Conservation (phyloP, 2,113 vertebrate species). For the Lamprologus lemairii region DNA sequence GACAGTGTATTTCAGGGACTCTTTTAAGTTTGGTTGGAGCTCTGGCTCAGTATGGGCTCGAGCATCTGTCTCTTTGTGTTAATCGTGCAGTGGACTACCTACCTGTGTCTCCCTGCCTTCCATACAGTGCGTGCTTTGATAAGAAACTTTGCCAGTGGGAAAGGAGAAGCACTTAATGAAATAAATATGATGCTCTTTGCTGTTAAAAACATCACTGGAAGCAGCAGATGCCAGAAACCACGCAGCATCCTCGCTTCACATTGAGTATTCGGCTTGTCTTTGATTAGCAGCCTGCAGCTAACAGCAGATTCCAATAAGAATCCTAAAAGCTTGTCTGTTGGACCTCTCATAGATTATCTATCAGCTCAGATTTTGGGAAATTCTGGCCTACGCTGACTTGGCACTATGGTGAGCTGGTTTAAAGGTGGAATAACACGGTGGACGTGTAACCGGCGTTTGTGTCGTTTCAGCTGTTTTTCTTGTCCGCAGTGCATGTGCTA, state of each 20-base stretch:
- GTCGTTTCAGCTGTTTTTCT: constrained; percentile 23
- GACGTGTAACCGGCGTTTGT: background rate
- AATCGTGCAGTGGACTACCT: background rate
- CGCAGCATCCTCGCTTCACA: background rate
- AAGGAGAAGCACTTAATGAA: background rate
- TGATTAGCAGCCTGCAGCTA: background rate
- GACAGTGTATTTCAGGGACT: background rate
- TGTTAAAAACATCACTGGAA: background rate
- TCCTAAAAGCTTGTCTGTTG: background rate
- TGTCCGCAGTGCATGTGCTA: background rate
- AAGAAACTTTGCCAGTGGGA: background rate
- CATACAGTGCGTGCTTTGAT: background rate
- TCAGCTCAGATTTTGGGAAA: background rate
- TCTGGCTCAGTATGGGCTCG: background rate
- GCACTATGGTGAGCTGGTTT: background rate
- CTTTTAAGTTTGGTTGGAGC: background rate
- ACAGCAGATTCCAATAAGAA: background rate
- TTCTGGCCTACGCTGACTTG: background rate
- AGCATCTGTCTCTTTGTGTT: constrained; percentile 2
- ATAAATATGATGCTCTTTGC: constrained; percentile 8
- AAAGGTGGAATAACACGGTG: background rate
- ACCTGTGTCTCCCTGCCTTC: background rate
- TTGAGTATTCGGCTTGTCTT: background rate
- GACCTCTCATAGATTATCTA: background rate
- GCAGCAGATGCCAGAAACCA: background rate